Base-by-base conservation (phyloP, 2,797 vertebrate species). In the Lacerta agilis region DNA sequence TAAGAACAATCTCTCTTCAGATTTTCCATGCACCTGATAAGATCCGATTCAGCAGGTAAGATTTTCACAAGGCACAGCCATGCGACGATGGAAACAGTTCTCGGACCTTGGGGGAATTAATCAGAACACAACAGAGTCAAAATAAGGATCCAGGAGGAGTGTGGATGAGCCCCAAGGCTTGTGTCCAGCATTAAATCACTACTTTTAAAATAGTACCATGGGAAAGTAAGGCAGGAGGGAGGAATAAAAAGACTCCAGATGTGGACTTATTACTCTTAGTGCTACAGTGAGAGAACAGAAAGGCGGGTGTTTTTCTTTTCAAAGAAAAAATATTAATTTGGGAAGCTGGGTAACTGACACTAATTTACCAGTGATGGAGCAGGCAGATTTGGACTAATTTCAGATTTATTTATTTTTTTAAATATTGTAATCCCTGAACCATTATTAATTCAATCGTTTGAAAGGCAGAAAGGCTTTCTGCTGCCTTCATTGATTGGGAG, bases 401-500 rank as follows among this genome's bases (percentile, higher is more conserved):
- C 83, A 75, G 33, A 33, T 33, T 1, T 33, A n/a, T n/a, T n/a
- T 1, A 33, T 33, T 33, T 33, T 33, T 33, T 33, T 33, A 33
- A 33, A 33, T 75, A 75, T 23, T 80, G 78, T 80, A 78, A 41
- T 85, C 72, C 33, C 71, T 81, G 78, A 80, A 58, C 83, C 27
- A 66, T 85, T 55, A 55, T 55, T 69, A 67, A 82, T 87, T 82
- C 72, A 87, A 67, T 77, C 58, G 69, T 80, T 75, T n/a, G 33
- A 69, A 89, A 75, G 69, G 43, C 83, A 38, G 27, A 76, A 33
- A 58, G 43, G 71, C 29, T 80, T 89, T 76, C 49, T 76, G 87
- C 58, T 80, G 72, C 77, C n/a, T 49, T 73, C 83, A 85, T 89
- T 85, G 83, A 85, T 81, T 33, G 45, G 71, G 45, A 55, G 61